Evolutionary conservation across 2,888 invertebrate species (phyloP).

Genomic region (Elegia similella): DNA sequence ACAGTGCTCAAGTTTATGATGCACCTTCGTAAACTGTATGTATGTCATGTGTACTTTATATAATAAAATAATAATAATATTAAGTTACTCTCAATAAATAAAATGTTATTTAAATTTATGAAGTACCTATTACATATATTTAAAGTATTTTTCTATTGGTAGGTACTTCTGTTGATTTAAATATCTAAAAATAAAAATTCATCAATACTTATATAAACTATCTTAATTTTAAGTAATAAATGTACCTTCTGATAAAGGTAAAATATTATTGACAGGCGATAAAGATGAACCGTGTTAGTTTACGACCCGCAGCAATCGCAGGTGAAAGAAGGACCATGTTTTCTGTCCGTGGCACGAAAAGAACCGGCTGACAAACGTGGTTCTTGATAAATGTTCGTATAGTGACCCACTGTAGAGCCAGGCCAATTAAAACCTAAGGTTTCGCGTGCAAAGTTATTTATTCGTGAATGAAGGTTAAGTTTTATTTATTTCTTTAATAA

Average conservation of each 20-base stretch:
- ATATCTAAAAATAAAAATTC: too few relatives aligned
- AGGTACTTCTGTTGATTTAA: too few relatives aligned
- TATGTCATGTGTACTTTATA: too few relatives aligned
- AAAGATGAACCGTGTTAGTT: background rate
- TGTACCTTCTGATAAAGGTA: background rate
- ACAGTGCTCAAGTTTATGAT: too few relatives aligned
- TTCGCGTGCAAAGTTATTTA: background rate
- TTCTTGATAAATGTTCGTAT: conserved; percentile 41
- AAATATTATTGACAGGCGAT: background rate
- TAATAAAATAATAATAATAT: too few relatives aligned
- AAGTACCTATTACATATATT: too few relatives aligned
- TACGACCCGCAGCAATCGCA: conserved; percentile 24
- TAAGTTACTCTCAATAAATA: too few relatives aligned
- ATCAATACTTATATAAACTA: background rate
- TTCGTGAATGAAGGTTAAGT: background rate
- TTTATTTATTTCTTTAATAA: background rate
- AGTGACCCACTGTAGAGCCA: conserved; percentile 37
- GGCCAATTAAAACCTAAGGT: background rate
- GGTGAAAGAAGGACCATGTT: conserved; percentile 46
- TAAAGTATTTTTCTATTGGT: too few relatives aligned
- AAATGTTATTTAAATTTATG: too few relatives aligned
- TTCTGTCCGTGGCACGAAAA: conserved; percentile 65
- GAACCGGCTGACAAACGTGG: conserved; percentile 51
- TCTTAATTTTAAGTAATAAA: background rate
- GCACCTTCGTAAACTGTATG: too few relatives aligned